phyloP scores from a whole-genome alignment of 2,888 invertebrate species.

The Operophtera brumata region DNA sequence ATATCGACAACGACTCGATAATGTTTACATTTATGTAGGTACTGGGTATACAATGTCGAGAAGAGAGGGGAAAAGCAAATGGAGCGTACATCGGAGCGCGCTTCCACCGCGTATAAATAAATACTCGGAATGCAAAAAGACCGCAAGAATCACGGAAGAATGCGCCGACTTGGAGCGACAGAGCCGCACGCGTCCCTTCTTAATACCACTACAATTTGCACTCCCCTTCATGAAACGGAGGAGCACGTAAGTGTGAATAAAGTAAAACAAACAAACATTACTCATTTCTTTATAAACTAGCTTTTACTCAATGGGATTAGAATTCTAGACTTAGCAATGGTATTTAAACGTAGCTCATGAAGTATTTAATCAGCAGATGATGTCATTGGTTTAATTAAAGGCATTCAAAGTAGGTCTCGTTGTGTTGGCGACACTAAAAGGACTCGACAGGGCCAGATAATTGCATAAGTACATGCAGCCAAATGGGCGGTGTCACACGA shows the following conservation, averaged over 20 bases:
- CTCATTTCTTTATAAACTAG: conserved; percentile 8
- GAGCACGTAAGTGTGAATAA: conserved; percentile 16
- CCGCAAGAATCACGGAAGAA: conserved; percentile 62
- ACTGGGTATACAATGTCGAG: conserved; percentile 28
- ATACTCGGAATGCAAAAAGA: conserved; percentile 60
- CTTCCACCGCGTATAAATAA: conserved; percentile 57
- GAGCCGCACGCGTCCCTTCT: conserved; percentile 20
- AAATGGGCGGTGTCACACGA: conserved; percentile 30
- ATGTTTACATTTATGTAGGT: conserved; percentile 40
- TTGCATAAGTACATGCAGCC: conserved; percentile 32
- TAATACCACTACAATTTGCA: conserved; percentile 24
- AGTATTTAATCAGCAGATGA: conserved; percentile 39
- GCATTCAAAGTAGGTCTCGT: conserved; percentile 36
- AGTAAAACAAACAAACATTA: neutral
- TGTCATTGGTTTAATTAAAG: conserved; percentile 51
- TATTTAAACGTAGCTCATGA: conserved; percentile 19
- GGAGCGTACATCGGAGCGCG: conserved; percentile 67
- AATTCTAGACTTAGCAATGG: conserved; percentile 9
- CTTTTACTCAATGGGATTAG: conserved; percentile 2
- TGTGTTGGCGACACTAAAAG: conserved; percentile 21
- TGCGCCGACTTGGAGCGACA: conserved; percentile 36
- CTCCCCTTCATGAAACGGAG: conserved; percentile 16
- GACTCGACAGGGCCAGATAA: conserved; percentile 28
- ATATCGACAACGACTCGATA: conserved; percentile 38
- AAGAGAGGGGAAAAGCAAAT: conserved; percentile 57